Base-by-base conservation (phyloP, 2,888 invertebrate genomes). In the Cryptus viduatorius region DNA sequence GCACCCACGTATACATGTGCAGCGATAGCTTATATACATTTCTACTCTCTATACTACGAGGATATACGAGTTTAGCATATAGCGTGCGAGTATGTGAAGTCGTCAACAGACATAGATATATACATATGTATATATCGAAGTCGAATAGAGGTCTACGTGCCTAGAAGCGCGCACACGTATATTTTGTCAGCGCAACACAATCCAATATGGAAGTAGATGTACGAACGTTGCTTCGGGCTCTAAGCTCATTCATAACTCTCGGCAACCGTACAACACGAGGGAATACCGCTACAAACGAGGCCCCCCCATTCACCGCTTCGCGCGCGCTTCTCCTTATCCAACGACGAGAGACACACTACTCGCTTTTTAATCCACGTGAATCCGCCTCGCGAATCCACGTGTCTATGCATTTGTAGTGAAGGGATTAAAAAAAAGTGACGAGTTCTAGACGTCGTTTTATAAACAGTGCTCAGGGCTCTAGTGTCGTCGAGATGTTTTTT, bases 231-330 rank as follows among this genome's bases (percentile, higher is more conserved):
- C 86, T 85, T 77, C 67, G 73, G 85, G 86, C 86, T 79, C 87
- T 87, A 88, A 89, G 89, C 89, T 90, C 91, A 91, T 91, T 91
- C 91, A 91, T 89, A 90, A 90, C 86, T 89, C 84, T 81, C 73
- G 19, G 69, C 69, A 78, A 68, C 81, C 61, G 77, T 81, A 69
- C 81, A 73, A 81, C 84, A 77, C 48, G 78, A 73, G 69, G 73
- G 19, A 69, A 56, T 56, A 73, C 72, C 12, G 24, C 42, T 72
- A 78, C 68, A 78, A 76, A 69, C 72, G 69, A 81, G 81, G 59
- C 65, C 81, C 81, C 59, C 69, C 81, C 84, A 84, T 84, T 84
- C 81, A 84, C 68, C 73, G 84, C 29, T 80, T 80, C 77, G 73
- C 78, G 65, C 64, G 73, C 53, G 81, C 71, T 67, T 67, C 83